Percentiles rank a stretch among this genome's conserved stretches.
Conservation (phyloP, 2,113 vertebrate species). For the Oryzias javanicus region DNA sequence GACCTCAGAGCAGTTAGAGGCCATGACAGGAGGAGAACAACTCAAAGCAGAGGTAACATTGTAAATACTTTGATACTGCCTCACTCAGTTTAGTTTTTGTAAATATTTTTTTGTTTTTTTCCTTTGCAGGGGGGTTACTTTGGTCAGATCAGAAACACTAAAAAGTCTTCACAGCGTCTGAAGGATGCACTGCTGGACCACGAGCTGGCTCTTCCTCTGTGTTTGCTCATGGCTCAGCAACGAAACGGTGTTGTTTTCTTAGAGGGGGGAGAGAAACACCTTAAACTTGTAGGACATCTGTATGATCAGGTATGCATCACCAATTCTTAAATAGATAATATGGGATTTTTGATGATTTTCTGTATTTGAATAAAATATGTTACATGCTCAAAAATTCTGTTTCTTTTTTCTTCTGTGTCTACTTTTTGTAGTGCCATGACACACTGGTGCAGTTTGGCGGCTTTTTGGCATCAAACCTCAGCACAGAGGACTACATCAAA, state of each 20-base stretch:
- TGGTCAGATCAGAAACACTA: constrained; percentile 97
- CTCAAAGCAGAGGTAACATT: constrained; percentile 91
- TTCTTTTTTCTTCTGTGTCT: not conserved
- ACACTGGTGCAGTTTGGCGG: constrained; percentile 97
- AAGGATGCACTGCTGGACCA: constrained; percentile 93
- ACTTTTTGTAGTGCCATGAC: constrained; percentile 87
- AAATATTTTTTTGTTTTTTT: not conserved
- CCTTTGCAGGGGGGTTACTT: constrained; percentile 93
- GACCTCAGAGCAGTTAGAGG: constrained; percentile 95
- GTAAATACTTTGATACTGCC: not conserved
- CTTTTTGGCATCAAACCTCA: constrained; percentile 97
- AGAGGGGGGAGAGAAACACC: constrained; percentile 97
- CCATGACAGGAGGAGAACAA: constrained; percentile 98
- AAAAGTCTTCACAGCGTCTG: constrained; percentile 96
- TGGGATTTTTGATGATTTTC: too few relatives aligned
- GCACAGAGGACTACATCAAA: constrained; percentile 99
- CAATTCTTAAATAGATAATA: too few relatives aligned
- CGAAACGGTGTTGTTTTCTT: constrained; percentile 87
- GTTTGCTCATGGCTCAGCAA: constrained; percentile 97
- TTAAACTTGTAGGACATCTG: constrained; percentile 96
- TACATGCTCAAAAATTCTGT: not conserved
- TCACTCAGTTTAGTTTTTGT: not conserved
- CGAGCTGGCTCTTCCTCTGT: constrained; percentile 93
- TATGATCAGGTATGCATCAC: constrained; percentile 88
- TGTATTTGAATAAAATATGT: too few relatives aligned